Base-by-base conservation (phyloP, 2,888 invertebrate species). In the Podotricha telesiphe region DNA sequence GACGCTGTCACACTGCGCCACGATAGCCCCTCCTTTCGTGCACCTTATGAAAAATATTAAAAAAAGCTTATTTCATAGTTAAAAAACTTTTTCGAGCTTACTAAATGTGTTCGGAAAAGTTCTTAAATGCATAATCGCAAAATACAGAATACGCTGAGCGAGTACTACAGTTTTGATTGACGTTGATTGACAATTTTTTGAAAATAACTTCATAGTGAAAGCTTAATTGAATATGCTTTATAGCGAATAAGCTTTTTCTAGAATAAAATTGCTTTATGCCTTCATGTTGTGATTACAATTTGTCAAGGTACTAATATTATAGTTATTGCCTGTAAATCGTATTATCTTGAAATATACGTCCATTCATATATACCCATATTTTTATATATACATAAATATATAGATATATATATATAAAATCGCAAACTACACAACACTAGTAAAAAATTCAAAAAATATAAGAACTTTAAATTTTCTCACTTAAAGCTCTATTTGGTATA, bases 381-480 rank as follows among this genome's bases (percentile, higher is more conserved):
- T n/a, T n/a, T n/a, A n/a, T n/a, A n/a, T n/a, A n/a, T n/a, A n/a
- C n/a, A n/a, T n/a, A n/a, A n/a, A n/a, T n/a, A n/a, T n/a, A n/a
- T n/a, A n/a, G n/a, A n/a, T n/a, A n/a, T n/a, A n/a, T n/a, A n/a
- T n/a, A n/a, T n/a, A n/a, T n/a, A n/a, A n/a, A n/a, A n/a, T 86
- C 80, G 84, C 88, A 88, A 88, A 88, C 88, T 86, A 86, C 84
- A 82, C 81, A 78, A 72, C 76, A 70, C 70, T 71, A 79, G 63
- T 68, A 51, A 61, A 58, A 56, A 19, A 20, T 74, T 34, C 79
- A 42, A 11, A 42, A 50, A 0, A 6, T n/a, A 42, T 37, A 42
- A 13, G 19, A 42, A 75, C 74, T 67, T 75, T 84, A 83, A 42
- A 13, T 48, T 0, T 0, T 0, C 0, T 5, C 22, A 0, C 0